Evolutionary conservation across 2,113 vertebrate genomes (phyloP), one percentile per base, ranked within the genome.

Genomic region (Tympanuchus pallidicinctus): DNA sequence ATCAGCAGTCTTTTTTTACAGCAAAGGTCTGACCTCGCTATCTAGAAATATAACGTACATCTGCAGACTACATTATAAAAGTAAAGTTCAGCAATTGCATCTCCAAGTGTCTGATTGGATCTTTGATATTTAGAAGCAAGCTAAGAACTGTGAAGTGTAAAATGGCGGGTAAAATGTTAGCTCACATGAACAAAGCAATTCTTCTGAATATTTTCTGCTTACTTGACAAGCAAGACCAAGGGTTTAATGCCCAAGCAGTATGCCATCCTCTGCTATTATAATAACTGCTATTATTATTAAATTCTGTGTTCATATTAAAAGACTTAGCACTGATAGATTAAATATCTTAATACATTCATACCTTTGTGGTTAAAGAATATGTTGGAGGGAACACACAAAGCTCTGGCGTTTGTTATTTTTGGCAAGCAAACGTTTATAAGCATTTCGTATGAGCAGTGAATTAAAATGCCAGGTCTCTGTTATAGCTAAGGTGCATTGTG

Each of bases 401-500:
- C n/a, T 38, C 78, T 81, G 30, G n/a, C 64, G 95, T 90, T 92
- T 75, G 36, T 82, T 77, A 74, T 79, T 90, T 95, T 88, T 90
- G 92, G 73, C 69, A 82, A 76, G 81, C 40, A 38, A 69, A 73
- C 22, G 21, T 86, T 63, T 70, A 32, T 28, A 92, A 80, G 74
- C 38, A 56, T 84, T 71, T 86, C 28, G 11, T 32, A 28, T 21
- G 32, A 61, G 60, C 57, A 77, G 65, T 42, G 66, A 91, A 78
- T 81, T 94, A 94, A 95, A 95, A 95, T 72, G 66, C 65, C 61
- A 93, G 89, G 88, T 88, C 80, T 85, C 85, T 34, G 66, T 83
- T 24, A 48, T n/a, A 82, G 82, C 19, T 42, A 56, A 92, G 64
- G 73, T 48, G 22, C 21, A 40, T 60, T 30, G 10, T n/a, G 71